These are phyloP conservation scores for Conchocele bisecta DNA, from an alignment of 2,888 invertebrate species.

Conservation along the genomic window DNA sequence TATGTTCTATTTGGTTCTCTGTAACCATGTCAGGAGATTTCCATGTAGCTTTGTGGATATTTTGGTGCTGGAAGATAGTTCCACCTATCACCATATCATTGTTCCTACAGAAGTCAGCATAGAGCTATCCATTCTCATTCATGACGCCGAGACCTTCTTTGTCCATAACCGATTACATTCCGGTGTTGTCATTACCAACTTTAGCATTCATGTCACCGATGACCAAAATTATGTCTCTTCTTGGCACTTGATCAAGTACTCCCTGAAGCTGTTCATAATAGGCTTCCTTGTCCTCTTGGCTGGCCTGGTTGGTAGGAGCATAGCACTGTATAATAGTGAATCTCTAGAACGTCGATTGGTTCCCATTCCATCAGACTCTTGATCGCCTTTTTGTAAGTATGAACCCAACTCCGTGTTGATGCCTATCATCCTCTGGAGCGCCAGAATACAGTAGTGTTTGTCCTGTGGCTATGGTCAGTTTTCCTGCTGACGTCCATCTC, in stretches of 20 bases:
- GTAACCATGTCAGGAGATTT: slow-evolving; percentile 40
- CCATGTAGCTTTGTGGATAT: slow-evolving; percentile 52
- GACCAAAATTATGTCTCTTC: not conserved
- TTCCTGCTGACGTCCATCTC: slow-evolving; percentile 11
- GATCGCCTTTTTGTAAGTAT: slow-evolving; percentile 1
- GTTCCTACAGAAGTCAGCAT: slow-evolving; percentile 34
- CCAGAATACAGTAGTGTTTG: slow-evolving; percentile 20
- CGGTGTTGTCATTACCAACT: not conserved
- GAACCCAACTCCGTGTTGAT: slow-evolving; percentile 18
- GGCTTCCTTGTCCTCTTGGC: not conserved
- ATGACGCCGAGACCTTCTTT: not conserved
- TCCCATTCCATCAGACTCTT: not conserved
- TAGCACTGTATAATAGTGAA: not conserved
- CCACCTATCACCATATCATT: slow-evolving; percentile 57
- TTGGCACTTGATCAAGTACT: not conserved
- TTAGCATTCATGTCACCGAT: slow-evolving; percentile 6
- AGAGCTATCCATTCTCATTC: slow-evolving; percentile 21
- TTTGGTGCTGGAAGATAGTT: slow-evolving; percentile 46
- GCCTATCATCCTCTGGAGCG: slow-evolving; percentile 13
- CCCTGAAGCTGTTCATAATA: slow-evolving; percentile 2
- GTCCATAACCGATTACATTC: not conserved
- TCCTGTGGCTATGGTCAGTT: not conserved
- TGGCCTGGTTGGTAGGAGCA: too few species aligned
- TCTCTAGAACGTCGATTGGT: not conserved
- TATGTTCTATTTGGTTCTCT: slow-evolving; percentile 50